Base-by-base conservation (phyloP, 2,888 invertebrate genomes). In the Polymixis flavicincta region DNA sequence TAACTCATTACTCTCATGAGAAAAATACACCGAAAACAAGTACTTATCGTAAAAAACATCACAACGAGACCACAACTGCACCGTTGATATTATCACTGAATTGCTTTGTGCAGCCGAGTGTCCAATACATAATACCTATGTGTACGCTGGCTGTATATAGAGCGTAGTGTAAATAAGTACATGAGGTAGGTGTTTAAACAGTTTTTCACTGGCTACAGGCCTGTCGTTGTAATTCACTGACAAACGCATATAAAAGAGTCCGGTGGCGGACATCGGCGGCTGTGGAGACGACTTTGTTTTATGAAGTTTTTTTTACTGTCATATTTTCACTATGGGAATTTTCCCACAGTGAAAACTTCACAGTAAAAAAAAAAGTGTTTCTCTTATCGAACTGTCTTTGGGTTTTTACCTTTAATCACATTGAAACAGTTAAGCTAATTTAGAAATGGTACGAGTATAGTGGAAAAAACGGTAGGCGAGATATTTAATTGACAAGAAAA, bases 161-260 rank as follows among this genome's bases (percentile, higher is more conserved):
- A 82, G 67, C 70, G 74, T 78, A 80, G 60, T 78, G 78, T 81
- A 86, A 83, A 88, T 88, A 89, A 88, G 88, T 86, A 86, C 83
- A 90, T 87, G 87, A 90, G 82, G 89, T 90, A 87, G 86, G 88
- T 90, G 89, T 90, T 92, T 92, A 92, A 92, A 91, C 92, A 91
- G 91, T 92, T 94, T 94, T 94, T 93, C 92, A 92, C 92, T 92
- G 92, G 91, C 89, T 92, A 92, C 93, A 92, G 92, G 89, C 89
- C 92, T 93, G 94, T 92, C 95, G 94, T 93, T 95, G 95, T 96
- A 96, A 96, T 96, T 96, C 95, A 96, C 95, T 95, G 95, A 94
- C 95, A 96, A 95, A 95, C 94, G 95, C 93, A 94, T 94, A 95
- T 95, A 95, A 96, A 95, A 96, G 95, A 94, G 95, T 93, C 92